Base-by-base conservation (phyloP, 2,797 vertebrate genomes). In the Sebastes trivittatus region DNA sequence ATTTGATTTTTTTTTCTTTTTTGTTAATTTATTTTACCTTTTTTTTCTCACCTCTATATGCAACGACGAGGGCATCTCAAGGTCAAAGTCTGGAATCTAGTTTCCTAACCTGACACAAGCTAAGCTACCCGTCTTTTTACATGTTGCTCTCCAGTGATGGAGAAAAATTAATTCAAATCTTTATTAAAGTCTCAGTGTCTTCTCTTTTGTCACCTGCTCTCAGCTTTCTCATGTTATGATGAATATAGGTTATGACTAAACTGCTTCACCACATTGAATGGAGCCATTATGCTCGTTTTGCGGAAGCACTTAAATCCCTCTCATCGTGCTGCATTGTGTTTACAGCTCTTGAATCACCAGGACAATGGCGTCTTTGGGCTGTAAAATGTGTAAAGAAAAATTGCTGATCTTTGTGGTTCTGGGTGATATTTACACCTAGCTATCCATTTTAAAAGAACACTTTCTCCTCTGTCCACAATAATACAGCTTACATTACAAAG, bases 121-220 rank as follows among this genome's bases (percentile, higher is more conserved):
- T 11, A 27, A 23, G 14, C 42, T 46, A 46, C 42, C 42, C 0
- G 7, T 46, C 42, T 42, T 18, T 73, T 30, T 7, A 27, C 7
- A 49, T 38, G 10, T 42, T 11, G 34, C 34, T 23, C 8, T 22
- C 30, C 3, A 49, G 18, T 20, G 46, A 49, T 20, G 29, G 30
- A 54, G 20, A 38, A 22, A 20, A 63, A 62, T 23, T 0, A 64
- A 56, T 52, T 4, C 1, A 58, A 59, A 18, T 81, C 20, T 73
- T 62, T 2, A 3, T 77, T 65, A n/a, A 30, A 42, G 32, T 61
- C 30, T 62, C 22, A 70, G 2, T 30, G 13, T 3, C 22, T 78
- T 83, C 80, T 74, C 52, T 84, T 72, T 79, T 67, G 49, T 73
- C 29, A 65, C 7, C 23, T 62, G 5, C 65, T 58, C 34, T 65